A percentile compares a stretch with the other conserved stretches of the same genome.
phyloP scores from a whole-genome alignment of 1,140 invertebrate species.

The Trissolcus basalis region DNA sequence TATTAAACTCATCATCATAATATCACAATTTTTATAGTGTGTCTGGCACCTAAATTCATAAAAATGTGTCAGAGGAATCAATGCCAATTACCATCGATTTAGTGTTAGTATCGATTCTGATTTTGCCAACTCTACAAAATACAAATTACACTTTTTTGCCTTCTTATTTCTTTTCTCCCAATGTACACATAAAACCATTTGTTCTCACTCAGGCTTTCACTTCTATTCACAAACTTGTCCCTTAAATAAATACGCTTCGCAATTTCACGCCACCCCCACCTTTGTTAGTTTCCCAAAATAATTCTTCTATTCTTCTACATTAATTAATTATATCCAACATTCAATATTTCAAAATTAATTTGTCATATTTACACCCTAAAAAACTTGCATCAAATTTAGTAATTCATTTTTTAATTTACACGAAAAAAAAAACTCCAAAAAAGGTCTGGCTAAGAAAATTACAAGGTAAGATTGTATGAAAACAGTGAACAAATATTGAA shows the following conservation, averaged over 20 bases:
- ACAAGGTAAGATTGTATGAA: too few species aligned
- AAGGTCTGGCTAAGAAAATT: too few species aligned
- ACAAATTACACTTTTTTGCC: slow-evolving; percentile 7
- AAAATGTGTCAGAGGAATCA: slow-evolving; percentile 75
- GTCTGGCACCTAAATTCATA: slow-evolving; percentile 77
- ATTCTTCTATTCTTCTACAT: too few species aligned
- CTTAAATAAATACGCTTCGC: slow-evolving; percentile 17
- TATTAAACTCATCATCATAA: slow-evolving; percentile 75
- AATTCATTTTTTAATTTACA: too few species aligned
- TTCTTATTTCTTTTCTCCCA: neutral
- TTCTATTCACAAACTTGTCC: slow-evolving; percentile 33
- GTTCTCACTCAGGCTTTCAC: slow-evolving; percentile 41
- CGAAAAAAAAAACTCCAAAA: too few species aligned
- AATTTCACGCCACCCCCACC: too few species aligned
- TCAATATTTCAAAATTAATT: too few species aligned
- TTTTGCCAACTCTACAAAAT: slow-evolving; percentile 47
- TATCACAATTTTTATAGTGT: slow-evolving; percentile 74
- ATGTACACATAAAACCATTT: neutral
- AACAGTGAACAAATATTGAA: too few species aligned
- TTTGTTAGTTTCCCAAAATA: too few species aligned
- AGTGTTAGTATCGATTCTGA: slow-evolving; percentile 70
- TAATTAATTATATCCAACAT: too few species aligned
- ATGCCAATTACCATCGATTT: slow-evolving; percentile 68
- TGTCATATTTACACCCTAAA: too few species aligned
- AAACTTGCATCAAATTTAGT: too few species aligned